A percentile compares a stretch with the other conserved stretches of the same genome.
phyloP scores from a whole-genome alignment of 2,113 vertebrate genomes.

The Mesembrinibis cayennensis region DNA sequence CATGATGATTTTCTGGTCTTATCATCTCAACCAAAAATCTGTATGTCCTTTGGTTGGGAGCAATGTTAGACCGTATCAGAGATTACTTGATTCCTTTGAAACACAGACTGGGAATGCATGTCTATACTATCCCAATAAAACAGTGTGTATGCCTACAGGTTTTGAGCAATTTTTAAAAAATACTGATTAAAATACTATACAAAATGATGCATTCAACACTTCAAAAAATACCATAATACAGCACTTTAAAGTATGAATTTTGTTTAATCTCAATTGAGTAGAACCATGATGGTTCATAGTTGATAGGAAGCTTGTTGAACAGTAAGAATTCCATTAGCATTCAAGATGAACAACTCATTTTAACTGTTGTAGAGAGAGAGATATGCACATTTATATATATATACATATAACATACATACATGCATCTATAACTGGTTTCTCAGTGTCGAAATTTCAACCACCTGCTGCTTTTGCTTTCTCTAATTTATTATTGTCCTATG shows the following conservation, averaged over 20 bases:
- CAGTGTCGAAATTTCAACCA: neutral
- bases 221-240: neutral
- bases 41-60: neutral
- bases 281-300: neutral
- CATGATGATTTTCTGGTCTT: neutral
- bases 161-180: neutral
- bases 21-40: neutral
- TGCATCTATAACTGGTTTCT: neutral
- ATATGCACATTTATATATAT: neutral
- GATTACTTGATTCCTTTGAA: neutral
- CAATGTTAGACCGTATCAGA: neutral
- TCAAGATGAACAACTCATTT: neutral
- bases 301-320: neutral
- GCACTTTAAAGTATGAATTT: neutral
- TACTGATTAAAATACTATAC: neutral
- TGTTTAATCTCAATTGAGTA: neutral
- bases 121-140: neutral
- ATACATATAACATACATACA: neutral
- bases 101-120: neutral
- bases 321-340: neutral
- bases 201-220: neutral
- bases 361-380: neutral
- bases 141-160: neutral
- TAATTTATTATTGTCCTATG: neutral
- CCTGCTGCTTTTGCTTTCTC: neutral